Base-by-base conservation (phyloP, 1,140 invertebrate species). In the Hestina assimilis region DNA sequence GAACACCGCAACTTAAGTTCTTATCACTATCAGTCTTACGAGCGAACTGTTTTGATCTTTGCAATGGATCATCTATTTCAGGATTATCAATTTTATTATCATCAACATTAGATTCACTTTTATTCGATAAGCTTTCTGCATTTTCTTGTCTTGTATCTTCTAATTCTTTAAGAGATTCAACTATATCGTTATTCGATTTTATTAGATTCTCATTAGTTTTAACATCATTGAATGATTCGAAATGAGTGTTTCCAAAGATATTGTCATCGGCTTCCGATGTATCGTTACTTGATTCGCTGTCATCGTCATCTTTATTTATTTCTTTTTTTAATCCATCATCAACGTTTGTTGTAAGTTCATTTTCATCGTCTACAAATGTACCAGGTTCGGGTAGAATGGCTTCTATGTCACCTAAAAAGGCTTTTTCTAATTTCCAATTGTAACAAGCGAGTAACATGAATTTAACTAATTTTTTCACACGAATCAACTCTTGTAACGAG, bases 391-490 rank as follows among this genome's bases (percentile, higher is more conserved):
- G 91, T 3, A 94, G 91, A 40, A 90, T 89, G 0, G 95, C 94
- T 72, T 93, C 94, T 63, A 95, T 93, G 69, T 96, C 96, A 85
- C 96, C 93, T 15, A 98, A 89, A 81, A 97, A 98, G 0, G 96
- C 95, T 68, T 95, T 94, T 89, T 99, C 97, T 3, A 98, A 83
- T 50, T 95, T 91, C 92, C 95, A 96, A 63, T 97, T 97, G 75
- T 99, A 98, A n/a, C 92, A 92, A 0, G 95, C 93, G 69, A 96
- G 95, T 0, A 97, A 91, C 89, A 98, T 92, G 59, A 94, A 94
- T 14, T 92, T 92, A 0, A 94, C 92, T 0, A 98, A 94, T 53
- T 91, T 89, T 80, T 99, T 99, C 0, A 98, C 92, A 75, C 92
- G 92, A 7, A 92, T 91, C 4, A 99, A 89, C 83, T 99, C 97